Conservation (phyloP, 2,797 vertebrate species). For the Bradypodion pumilum region DNA sequence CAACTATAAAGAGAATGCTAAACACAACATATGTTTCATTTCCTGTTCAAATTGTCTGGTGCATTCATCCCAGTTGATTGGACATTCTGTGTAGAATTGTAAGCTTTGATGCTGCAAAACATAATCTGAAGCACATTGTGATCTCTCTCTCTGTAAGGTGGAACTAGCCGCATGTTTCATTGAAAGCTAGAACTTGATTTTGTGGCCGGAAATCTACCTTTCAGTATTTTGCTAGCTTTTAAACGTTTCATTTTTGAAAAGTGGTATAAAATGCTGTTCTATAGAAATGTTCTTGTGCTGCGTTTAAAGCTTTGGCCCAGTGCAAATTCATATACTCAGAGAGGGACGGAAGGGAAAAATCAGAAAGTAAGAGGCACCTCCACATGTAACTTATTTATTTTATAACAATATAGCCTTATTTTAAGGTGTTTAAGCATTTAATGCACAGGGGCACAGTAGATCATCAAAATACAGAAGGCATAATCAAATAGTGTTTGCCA, state of each 20-base stretch:
- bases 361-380: not conserved
- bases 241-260: not conserved
- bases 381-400: not conserved
- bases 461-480: not conserved
- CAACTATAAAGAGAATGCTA: too few species aligned
- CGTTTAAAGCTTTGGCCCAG: not conserved
- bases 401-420: not conserved
- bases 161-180: not conserved
- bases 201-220: not conserved
- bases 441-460: not conserved
- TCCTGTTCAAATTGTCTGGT: not conserved
- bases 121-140: not conserved
- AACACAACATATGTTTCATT: too few species aligned
- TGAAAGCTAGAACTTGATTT: not conserved
- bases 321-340: not conserved
- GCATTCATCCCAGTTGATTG: not conserved
- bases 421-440: not conserved
- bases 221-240: too few species aligned
- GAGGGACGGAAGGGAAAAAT: not conserved
- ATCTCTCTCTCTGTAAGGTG: too few species aligned
- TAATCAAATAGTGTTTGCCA: not conserved
- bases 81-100: not conserved
- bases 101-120: not conserved
- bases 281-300: not conserved
- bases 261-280: not conserved